Evolutionary conservation across 2,113 vertebrate genomes (phyloP), one percentile per base, ranked within the genome.

Genomic region (Ancistrus triradiatus): DNA sequence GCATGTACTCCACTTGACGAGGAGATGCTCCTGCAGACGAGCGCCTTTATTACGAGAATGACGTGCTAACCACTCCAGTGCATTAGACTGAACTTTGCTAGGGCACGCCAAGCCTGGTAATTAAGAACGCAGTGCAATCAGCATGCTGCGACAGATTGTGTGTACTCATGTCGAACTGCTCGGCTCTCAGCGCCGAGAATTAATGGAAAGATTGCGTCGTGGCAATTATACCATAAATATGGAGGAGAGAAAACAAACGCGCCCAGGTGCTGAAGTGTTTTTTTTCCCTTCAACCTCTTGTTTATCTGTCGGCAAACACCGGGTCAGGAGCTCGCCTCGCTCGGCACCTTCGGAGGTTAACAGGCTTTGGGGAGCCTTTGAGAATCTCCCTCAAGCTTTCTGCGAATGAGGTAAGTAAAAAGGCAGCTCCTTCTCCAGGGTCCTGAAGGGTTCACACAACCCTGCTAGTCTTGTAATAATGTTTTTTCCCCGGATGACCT

Each of bases 131-230:
- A 24, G 15, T 38, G 75, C 63, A 70, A 74, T 78, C 71, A 72
- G 9, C 14, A 55, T 15, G 51, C 24, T 1, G 44, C 35, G 40
- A 38, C 44, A 49, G 67, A 49, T 57, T 63, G 59, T 48, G 52
- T 61, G 52, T 31, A 60, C 62, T 79, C 57, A 72, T 66, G 67
- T 63, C 18, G 7, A 49, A 52, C 40, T 44, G 38, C 62, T 60
- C 67, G 7, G 28, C 51, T 68, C 50, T 67, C 69, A 48, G 38
- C 56, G 42, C 42, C 53, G 47, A 70, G 25, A 76, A 77, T 80
- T 75, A 68, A 68, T 58, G 53, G 24, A 79, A 74, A 74, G 72
- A 72, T 63, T 71, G 66, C 68, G 25, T 69, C 51, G 31, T 70
- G 49, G 48, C 33, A 42, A 64, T 57, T 56, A 58, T 37, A 59